phyloP scores from a whole-genome alignment of 1,140 invertebrate species.

The Muscidifurax raptorellus region DNA sequence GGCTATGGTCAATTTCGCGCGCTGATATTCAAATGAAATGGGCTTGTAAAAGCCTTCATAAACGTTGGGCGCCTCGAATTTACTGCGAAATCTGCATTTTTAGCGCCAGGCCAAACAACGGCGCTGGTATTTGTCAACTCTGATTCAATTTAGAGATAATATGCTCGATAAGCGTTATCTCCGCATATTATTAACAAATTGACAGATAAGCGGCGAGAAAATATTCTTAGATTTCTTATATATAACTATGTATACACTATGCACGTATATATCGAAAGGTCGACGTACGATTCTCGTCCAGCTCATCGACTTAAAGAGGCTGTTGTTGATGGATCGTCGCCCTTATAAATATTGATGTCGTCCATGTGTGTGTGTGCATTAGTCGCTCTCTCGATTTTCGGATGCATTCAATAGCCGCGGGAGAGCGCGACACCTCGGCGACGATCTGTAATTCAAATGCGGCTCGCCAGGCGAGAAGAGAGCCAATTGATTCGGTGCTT shows the following conservation, averaged over 20 bases:
- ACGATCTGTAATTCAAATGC: conserved; percentile 44
- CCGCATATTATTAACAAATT: too few relatives aligned
- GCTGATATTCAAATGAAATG: conserved; percentile 33
- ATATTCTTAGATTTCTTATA: too few relatives aligned
- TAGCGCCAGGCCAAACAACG: background rate
- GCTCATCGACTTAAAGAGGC: background rate
- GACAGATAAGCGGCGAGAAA: too few relatives aligned
- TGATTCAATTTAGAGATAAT: too few relatives aligned
- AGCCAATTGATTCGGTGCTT: background rate
- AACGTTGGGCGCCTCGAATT: background rate
- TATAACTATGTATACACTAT: too few relatives aligned
- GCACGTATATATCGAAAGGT: background rate
- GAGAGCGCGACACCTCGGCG: background rate
- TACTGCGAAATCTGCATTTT: background rate
- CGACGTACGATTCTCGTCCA: background rate
- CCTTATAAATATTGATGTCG: conserved; percentile 20
- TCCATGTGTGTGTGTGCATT: background rate
- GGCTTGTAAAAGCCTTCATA: conserved; percentile 22
- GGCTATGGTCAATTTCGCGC: background rate
- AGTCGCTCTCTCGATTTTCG: background rate
- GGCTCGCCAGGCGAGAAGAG: background rate
- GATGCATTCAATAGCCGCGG: background rate
- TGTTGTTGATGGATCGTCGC: background rate
- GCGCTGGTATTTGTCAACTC: background rate
- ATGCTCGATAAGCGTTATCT: too few relatives aligned